These are phyloP conservation scores for Andrena bucephala DNA, from an alignment of 2,888 invertebrate genomes.

Conservation along the genomic window DNA sequence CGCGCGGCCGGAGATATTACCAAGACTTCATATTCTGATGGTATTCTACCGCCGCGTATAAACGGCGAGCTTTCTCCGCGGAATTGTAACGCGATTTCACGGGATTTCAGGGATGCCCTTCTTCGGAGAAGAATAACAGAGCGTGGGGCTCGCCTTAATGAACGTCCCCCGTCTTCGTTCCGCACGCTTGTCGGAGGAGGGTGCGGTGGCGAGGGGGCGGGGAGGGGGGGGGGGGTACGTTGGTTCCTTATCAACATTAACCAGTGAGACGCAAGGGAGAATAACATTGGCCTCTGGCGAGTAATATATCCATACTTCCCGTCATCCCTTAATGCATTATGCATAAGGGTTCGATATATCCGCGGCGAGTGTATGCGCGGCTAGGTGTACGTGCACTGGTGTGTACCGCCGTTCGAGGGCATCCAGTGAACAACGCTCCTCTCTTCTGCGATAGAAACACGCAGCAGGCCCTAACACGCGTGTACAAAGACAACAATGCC, in stretches of 20 bases:
- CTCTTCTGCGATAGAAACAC: conserved; percentile 52
- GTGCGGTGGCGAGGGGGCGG: not conserved
- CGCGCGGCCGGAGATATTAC: conserved; percentile 16
- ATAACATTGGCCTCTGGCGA: conserved; percentile 76
- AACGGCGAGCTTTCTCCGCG: conserved; percentile 27
- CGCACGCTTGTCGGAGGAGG: conserved; percentile 24
- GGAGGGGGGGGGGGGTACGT: conserved; percentile 30
- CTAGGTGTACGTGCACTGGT: not conserved
- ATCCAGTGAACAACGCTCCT: conserved; percentile 45
- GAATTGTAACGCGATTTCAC: conserved; percentile 38
- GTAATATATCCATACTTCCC: conserved; percentile 76
- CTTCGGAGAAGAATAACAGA: conserved; percentile 53
- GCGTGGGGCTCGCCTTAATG: conserved; percentile 64
- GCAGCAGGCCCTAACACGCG: not conserved
- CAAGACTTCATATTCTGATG: conserved; percentile 19
- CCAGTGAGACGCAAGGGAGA: conserved; percentile 74
- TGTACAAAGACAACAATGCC: conserved; percentile 17
- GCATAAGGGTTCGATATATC: conserved; percentile 76
- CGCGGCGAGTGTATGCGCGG: conserved; percentile 30
- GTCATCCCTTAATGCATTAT: conserved; percentile 78
- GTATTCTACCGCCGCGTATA: conserved; percentile 18
- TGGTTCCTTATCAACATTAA: conserved; percentile 77
- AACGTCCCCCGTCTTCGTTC: conserved; percentile 58
- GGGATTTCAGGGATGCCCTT: conserved; percentile 41
- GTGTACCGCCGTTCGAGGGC: conserved; percentile 7